Conservation (phyloP, 2,888 invertebrate genomes). For the Dorcus hopei region DNA sequence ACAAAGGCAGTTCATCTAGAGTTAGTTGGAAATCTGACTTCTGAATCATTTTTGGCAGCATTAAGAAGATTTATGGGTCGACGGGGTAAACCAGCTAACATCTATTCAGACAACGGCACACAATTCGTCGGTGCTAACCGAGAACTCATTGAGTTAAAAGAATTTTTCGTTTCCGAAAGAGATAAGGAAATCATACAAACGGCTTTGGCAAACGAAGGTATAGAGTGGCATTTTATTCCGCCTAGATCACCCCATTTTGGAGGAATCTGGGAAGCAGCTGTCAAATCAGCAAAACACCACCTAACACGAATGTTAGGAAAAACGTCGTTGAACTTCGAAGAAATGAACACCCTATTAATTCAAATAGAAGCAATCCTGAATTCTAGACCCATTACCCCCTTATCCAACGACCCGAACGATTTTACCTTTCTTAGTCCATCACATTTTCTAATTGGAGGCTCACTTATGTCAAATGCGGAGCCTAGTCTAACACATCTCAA, state of each 20-base stretch:
- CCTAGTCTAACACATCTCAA: slow-evolving; percentile 13
- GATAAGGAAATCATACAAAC: background rate
- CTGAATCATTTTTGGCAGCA: slow-evolving; percentile 34
- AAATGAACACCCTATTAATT: slow-evolving; percentile 29
- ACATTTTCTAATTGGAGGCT: slow-evolving; percentile 29
- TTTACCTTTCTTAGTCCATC: slow-evolving; percentile 14
- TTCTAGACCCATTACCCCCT: slow-evolving; percentile 29
- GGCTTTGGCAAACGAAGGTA: background rate
- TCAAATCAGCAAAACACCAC: slow-evolving; percentile 32
- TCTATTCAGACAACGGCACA: slow-evolving; percentile 36
- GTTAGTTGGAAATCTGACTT: slow-evolving; percentile 32
- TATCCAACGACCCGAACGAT: slow-evolving; percentile 28
- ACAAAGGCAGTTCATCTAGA: slow-evolving; percentile 39
- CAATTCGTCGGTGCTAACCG: slow-evolving; percentile 37
- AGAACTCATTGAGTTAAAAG: slow-evolving; percentile 12
- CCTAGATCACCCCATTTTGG: slow-evolving; percentile 23
- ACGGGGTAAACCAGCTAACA: slow-evolving; percentile 26
- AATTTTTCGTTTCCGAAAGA: background rate
- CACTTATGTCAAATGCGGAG: slow-evolving; percentile 21
- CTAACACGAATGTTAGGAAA: slow-evolving; percentile 23
- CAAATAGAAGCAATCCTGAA: slow-evolving; percentile 35
- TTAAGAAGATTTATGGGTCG: slow-evolving; percentile 33
- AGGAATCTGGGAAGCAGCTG: slow-evolving; percentile 19
- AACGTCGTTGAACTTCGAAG: slow-evolving; percentile 28
- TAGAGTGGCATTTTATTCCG: slow-evolving; percentile 1